These are phyloP conservation scores for Mallotus villosus DNA, from an alignment of 2,797 vertebrate species.

Conservation along the genomic window DNA sequence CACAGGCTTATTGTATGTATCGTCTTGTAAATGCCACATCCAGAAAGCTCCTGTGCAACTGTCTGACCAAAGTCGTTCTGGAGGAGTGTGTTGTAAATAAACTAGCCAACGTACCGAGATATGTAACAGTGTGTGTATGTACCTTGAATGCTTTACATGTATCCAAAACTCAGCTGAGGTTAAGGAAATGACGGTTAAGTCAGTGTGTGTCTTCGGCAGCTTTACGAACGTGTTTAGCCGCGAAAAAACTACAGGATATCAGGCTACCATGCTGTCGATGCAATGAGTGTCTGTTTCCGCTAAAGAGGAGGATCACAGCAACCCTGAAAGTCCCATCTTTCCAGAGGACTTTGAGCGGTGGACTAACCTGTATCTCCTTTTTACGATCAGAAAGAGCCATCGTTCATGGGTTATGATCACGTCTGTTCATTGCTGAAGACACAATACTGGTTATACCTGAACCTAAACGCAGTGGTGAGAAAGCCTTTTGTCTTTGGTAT, in stretches of 20 bases:
- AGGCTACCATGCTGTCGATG: neutral
- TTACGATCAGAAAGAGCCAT: neutral
- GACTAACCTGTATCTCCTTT: neutral
- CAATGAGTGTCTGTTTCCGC: neutral
- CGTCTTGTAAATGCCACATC: neutral
- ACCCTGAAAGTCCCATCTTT: neutral
- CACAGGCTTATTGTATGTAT: constrained; percentile 22
- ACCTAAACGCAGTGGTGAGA: constrained; percentile 29
- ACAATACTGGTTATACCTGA: constrained; percentile 53
- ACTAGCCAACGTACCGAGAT: neutral
- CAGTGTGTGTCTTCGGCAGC: neutral
- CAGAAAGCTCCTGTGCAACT: neutral
- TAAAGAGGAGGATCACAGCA: neutral
- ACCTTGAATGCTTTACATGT: neutral
- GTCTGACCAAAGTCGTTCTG: neutral
- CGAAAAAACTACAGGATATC: neutral
- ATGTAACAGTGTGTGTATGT: neutral
- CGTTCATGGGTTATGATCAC: too few species aligned
- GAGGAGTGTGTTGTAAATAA: constrained; percentile 4
- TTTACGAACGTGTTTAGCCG: neutral
- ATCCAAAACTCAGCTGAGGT: neutral
- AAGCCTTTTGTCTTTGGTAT: constrained; percentile 19
- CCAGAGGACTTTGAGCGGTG: neutral
- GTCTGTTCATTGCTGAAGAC: constrained; percentile 6
- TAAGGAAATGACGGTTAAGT: constrained; percentile 7